A percentile compares a stretch with the other conserved stretches of the same genome.
These are phyloP conservation scores for Barnardius zonarius DNA, from an alignment of 2,113 vertebrate species.

Conservation along the genomic window DNA sequence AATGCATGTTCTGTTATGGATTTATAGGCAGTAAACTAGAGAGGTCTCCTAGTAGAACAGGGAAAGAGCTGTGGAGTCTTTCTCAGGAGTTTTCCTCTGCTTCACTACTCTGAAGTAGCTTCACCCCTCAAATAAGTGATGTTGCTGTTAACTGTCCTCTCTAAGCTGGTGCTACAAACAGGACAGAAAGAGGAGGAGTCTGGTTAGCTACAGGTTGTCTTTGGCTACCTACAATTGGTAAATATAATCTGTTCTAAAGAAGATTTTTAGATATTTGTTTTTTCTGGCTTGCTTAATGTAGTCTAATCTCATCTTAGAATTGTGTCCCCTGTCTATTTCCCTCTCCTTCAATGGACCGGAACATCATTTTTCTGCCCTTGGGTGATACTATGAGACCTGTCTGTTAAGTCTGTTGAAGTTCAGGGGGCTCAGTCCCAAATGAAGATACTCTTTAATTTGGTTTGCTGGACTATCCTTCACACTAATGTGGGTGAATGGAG, in stretches of 20 bases:
- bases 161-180: background rate
- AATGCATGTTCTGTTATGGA: background rate
- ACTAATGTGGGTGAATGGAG: background rate
- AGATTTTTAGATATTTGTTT: background rate
- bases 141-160: background rate
- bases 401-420: background rate
- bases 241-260: background rate
- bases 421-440: rapidly evolving
- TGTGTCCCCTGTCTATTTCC: background rate
- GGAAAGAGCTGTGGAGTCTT: background rate
- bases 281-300: background rate
- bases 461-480: background rate
- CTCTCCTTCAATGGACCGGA: rapidly evolving
- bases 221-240: background rate
- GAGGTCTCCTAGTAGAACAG: background rate
- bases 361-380: background rate
- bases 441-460: background rate
- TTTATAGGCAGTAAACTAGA: background rate
- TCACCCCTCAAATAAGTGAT: background rate
- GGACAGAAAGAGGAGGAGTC: background rate
- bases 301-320: background rate
- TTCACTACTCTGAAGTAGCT: background rate
- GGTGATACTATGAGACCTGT: background rate
- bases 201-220: background rate
- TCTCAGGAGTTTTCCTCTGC: background rate